Evolutionary conservation across 2,797 vertebrate genomes (phyloP).

Genomic region (Melanotaenia parkinsoni): DNA sequence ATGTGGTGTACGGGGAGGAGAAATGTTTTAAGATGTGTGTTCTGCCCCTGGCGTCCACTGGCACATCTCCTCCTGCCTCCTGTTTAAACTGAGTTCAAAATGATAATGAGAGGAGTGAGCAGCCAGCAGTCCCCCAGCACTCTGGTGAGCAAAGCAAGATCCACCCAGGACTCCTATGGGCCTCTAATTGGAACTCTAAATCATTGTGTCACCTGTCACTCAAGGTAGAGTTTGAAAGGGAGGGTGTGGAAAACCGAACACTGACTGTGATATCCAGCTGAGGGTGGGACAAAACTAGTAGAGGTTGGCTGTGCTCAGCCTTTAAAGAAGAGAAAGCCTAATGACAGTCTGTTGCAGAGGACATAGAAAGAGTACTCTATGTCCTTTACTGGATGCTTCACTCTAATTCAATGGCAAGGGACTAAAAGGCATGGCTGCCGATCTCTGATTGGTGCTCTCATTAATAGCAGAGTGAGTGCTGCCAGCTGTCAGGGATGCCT

Average conservation of each 20-base stretch:
- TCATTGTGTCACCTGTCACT: slow-evolving; percentile 85
- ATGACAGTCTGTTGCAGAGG: slow-evolving; percentile 67
- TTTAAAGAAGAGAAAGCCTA: slow-evolving; percentile 75
- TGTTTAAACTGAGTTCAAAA: slow-evolving; percentile 90
- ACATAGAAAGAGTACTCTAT: slow-evolving; percentile 48
- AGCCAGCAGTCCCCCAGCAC: slow-evolving; percentile 83
- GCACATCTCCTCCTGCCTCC: slow-evolving; percentile 78
- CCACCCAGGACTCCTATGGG: slow-evolving; percentile 74
- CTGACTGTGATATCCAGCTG: slow-evolving; percentile 69
- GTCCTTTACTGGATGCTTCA: slow-evolving; percentile 69
- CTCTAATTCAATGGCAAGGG: slow-evolving; percentile 53
- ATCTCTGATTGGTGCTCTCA: slow-evolving; percentile 60
- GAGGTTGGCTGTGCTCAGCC: slow-evolving; percentile 63
- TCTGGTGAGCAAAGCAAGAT: slow-evolving; percentile 70
- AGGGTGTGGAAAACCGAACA: slow-evolving; percentile 61
- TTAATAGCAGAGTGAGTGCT: slow-evolving; percentile 57
- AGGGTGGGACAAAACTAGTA: slow-evolving; percentile 51
- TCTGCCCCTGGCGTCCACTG: slow-evolving; percentile 80
- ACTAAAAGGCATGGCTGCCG: slow-evolving; percentile 44
- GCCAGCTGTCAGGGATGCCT: slow-evolving; percentile 21
- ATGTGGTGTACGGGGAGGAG: slow-evolving; percentile 72
- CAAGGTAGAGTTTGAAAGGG: slow-evolving; percentile 54
- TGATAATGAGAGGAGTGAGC: slow-evolving; percentile 88
- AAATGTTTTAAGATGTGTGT: slow-evolving; percentile 78
- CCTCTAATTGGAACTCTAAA: slow-evolving; percentile 87